Evolutionary conservation across 2,113 vertebrate species (phyloP), one percentile per base, ranked within the genome.

Genomic region (Campylomormyrus numenius): DNA sequence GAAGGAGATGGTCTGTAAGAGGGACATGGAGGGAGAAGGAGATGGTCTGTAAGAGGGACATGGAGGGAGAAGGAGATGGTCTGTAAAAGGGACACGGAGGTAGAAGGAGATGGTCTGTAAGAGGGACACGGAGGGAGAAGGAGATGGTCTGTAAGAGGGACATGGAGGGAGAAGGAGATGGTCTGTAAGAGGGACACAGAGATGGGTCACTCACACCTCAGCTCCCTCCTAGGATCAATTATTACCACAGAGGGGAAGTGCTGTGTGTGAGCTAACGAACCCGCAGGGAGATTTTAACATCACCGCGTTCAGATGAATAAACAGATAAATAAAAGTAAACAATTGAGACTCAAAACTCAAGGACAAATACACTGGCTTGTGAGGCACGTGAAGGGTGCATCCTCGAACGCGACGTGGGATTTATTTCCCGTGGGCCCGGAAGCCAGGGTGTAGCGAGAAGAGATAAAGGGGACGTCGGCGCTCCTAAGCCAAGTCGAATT

Each of bases 191-290:
- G 17, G 17, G 39, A 83, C 11, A 35, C 15, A 3, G 86, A 91
- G 91, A 89, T 11, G 17, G 91, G 87, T 91, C 90, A 92, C 66
- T 90, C 87, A 91, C 90, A 91, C 58, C 88, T 70, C 85, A 84
- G 89, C 56, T 48, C 85, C 58, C 94, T 94, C 93, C 90, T 9
- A 93, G 92, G 94, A 84, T 93, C 92, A 89, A 92, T 94, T 94
- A 95, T 91, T 90, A 85, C 88, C 88, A 88, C 90, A 50, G 24
- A 89, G 2, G 27, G 89, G 89, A 89, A 85, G 49, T 86, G 85
- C 89, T 91, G 58, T 90, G 83, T 85, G 85, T 66, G 91, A 93
- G 90, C 91, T 95, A 92, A 94, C 92, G 88, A 94, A 94, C 92
- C 93, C 92, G 74, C 90, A 31, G 91, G 93, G 91, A 93, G 49